Conservation (phyloP, 1,140 invertebrate species). For the Contarinia nasturtii region DNA sequence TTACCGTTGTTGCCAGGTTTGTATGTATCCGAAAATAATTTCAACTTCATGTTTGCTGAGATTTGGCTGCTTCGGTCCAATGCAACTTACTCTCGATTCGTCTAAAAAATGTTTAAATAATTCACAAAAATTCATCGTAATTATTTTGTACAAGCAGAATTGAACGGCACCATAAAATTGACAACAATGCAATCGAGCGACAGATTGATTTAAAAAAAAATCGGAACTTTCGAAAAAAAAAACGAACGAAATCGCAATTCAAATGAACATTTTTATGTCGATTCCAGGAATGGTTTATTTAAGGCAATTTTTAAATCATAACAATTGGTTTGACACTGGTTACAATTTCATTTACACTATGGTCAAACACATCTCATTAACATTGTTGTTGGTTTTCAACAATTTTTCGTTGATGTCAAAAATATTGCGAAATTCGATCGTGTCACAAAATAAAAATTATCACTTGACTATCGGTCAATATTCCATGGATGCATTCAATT, state of each 20-base stretch:
- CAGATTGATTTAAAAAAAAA: background rate
- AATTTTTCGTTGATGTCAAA: background rate
- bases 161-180: background rate
- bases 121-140: background rate
- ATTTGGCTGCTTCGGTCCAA: constrained; percentile 36
- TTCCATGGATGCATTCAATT: constrained; percentile 14
- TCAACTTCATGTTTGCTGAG: constrained; percentile 42
- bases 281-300: background rate
- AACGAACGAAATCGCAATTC: background rate
- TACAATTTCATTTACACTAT: too few relatives aligned
- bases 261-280: background rate
- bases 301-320: too few relatives aligned
- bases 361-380: background rate
- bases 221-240: background rate
- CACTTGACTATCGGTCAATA: constrained; percentile 19
- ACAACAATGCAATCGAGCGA: background rate
- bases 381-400: background rate
- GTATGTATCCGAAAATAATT: constrained; percentile 42
- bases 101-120: constrained; percentile 25
- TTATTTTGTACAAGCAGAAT: background rate
- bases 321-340: too few relatives aligned
- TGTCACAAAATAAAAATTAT: constrained; percentile 7
- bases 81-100: constrained; percentile 36
- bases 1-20: constrained; percentile 50
- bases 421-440: constrained; percentile 5